Evolutionary conservation across 2,888 invertebrate species (phyloP).

Genomic region (Drosophila mercatorum): DNA sequence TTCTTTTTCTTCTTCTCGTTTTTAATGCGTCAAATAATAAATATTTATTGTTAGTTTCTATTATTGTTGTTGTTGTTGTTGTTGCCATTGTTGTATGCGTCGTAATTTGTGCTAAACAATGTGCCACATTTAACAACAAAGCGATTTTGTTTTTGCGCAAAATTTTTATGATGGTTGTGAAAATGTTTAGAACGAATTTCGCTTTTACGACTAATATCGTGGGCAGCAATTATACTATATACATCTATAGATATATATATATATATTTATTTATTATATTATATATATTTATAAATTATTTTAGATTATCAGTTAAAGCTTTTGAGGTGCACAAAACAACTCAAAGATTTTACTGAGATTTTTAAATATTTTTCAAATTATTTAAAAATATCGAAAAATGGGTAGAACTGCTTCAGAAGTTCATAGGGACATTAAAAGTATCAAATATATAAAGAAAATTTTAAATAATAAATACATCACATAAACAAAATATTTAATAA

Average conservation of each 20-base stretch:
- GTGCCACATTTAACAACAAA: conserved; percentile 51
- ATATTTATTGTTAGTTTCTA: conserved; percentile 61
- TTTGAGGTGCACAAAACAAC: background rate
- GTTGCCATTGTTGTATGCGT: conserved; percentile 12
- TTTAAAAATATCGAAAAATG: too few species aligned
- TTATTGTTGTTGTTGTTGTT: conserved; percentile 21
- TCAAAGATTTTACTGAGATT: too few species aligned
- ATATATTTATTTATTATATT: background rate
- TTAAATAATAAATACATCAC: too few species aligned
- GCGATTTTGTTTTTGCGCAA: conserved; percentile 29
- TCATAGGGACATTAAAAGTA: too few species aligned
- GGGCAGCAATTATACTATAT: conserved; percentile 26
- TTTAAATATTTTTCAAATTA: too few species aligned
- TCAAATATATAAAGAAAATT: background rate
- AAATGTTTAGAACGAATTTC: conserved; percentile 38
- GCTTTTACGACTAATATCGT: conserved; percentile 47
- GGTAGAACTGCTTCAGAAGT: too few species aligned
- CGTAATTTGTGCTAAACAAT: conserved; percentile 42
- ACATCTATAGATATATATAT: background rate
- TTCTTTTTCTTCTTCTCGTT: background rate
- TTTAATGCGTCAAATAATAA: conserved; percentile 60
- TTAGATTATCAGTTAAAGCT: background rate
- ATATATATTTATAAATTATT: background rate
- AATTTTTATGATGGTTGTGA: conserved; percentile 42
- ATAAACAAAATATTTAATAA: too few species aligned